Evolutionary conservation across 2,797 vertebrate genomes (phyloP), one percentile per base, ranked within the genome.

Genomic region (Notolepis coatsorum): DNA sequence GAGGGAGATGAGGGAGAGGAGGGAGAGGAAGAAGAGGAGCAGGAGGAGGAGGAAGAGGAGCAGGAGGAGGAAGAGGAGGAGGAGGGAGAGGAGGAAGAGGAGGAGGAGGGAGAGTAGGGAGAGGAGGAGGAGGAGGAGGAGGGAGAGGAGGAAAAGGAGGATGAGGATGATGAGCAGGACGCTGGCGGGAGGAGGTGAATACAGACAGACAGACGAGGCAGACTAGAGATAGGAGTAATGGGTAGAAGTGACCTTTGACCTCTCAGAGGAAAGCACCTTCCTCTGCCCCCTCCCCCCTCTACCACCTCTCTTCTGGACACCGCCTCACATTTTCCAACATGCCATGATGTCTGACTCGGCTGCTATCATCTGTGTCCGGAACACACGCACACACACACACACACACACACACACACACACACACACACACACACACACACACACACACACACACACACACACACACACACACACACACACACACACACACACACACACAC

Each of bases 311-410:
- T 15, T 65, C 47, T 61, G 62, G 37, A 37, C 51, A 33, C 61
- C 38, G 60, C 25, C 68, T 87, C 82, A 87, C 69, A 82, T 65
- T 91, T 91, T 91, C 89, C 87, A 84, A 64, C 23, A 54, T 62
- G 54, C 63, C 67, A 72, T 7, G 33, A 47, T 24, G 58, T 81
- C 73, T 63, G 53, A 62, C 63, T 77, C 62, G 69, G 68, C 54
- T 7, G 38, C 53, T 77, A 55, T 86, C 53, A 39, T 83, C 71
- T 79, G 59, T 61, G 63, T 54, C 68, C 48, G 63, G 55, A 65
- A 58, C 27, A 43, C 51, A 7, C 5, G 35, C 24, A 10, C 30
- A 27, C 24, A 63, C 28, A 74, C 20, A 43, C 24, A 43, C 39
- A 43, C 27, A 43, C 25, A 10, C 3, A 17, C 20, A 28, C n/a